Conservation (phyloP, 2,888 invertebrate species). For the Chymomyza amoena region DNA sequence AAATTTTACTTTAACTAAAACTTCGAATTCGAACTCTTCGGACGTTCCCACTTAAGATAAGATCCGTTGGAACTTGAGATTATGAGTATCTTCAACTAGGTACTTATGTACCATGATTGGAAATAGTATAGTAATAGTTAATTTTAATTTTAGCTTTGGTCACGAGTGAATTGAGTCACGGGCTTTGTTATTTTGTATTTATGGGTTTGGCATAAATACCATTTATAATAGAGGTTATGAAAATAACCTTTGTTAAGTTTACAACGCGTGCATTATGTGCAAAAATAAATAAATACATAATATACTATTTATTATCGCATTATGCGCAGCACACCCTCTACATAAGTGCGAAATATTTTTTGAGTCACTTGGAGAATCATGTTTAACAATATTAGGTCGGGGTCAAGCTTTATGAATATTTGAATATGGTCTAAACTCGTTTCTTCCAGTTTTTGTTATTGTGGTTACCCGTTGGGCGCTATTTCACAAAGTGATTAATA, state of each 20-base stretch:
- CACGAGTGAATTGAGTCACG: constrained; percentile 43
- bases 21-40: not conserved
- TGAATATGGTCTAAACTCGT: not conserved
- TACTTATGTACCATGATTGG: not conserved
- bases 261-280: not conserved
- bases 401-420: not conserved
- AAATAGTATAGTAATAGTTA: not conserved
- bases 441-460: not conserved
- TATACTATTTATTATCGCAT: not conserved
- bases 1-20: constrained; percentile 10
- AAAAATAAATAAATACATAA: not conserved
- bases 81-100: not conserved
- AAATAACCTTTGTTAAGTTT: constrained; percentile 27
- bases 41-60: not conserved
- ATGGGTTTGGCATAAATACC: constrained; percentile 11
- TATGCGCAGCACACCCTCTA: not conserved
- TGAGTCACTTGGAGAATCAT: not conserved
- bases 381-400: not conserved
- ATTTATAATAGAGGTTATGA: not conserved
- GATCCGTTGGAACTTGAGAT: not conserved
- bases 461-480: not conserved
- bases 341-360: not conserved
- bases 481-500: not conserved
- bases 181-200: constrained; percentile 8
- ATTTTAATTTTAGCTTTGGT: not conserved